Percentiles rank a stretch among this genome's conserved stretches.
Conservation (phyloP, 2,888 invertebrate genomes). For the Pilophorus perplexus region DNA sequence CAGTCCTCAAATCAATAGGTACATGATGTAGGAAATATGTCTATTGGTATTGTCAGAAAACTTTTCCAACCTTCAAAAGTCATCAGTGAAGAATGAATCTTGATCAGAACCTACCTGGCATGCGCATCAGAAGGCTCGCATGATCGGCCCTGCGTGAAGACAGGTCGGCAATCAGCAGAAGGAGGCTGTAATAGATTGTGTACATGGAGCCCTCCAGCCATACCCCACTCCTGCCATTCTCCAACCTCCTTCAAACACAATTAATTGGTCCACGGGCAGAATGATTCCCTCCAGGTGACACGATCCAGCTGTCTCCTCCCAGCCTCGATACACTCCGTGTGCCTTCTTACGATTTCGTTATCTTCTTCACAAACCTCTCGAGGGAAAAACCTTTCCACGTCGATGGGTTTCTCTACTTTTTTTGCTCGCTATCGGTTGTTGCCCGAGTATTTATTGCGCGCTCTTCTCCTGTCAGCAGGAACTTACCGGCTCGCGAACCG, state of each 20-base stretch:
- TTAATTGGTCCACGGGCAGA: constrained; percentile 36
- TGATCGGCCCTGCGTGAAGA: neutral
- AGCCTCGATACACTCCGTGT: neutral
- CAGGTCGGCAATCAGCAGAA: constrained; percentile 32
- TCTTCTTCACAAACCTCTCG: constrained; percentile 5
- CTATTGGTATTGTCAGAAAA: too few relatives aligned
- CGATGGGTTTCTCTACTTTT: constrained; percentile 23
- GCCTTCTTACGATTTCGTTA: constrained; percentile 34
- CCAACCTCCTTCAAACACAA: constrained; percentile 37
- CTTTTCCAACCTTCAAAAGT: too few relatives aligned
- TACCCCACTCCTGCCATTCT: too few relatives aligned
- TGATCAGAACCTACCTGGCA: too few relatives aligned
- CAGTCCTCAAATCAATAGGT: too few relatives aligned
- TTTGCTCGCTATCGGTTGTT: constrained; percentile 6
- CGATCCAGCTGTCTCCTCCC: constrained; percentile 36
- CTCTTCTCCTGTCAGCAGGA: too few relatives aligned
- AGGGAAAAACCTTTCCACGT: constrained; percentile 24
- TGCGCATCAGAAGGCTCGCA: neutral
- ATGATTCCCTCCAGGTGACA: constrained; percentile 42
- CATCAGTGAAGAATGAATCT: too few relatives aligned
- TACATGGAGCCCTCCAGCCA: constrained; percentile 23
- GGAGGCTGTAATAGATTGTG: constrained; percentile 33
- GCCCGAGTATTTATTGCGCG: constrained; percentile 25
- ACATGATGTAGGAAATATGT: too few relatives aligned
- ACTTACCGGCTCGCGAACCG: too few relatives aligned